Percentiles rank a stretch among this genome's conserved stretches.
These are phyloP conservation scores for Drosophila ustulata DNA, from an alignment of 2,888 invertebrate species.

Conservation along the genomic window DNA sequence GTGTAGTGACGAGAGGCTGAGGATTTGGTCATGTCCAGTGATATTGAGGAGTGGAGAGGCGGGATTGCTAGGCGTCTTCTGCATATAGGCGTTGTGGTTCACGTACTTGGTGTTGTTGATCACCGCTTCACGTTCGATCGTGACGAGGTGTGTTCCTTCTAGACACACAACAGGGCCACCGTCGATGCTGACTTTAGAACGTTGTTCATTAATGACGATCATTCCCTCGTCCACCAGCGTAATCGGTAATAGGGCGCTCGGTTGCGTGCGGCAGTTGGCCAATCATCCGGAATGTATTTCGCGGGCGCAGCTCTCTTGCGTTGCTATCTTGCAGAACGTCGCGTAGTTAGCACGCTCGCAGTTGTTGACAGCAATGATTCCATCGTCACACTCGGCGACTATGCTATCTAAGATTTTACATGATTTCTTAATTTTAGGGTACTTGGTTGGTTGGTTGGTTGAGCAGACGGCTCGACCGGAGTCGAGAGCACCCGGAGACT, in stretches of 20 bases:
- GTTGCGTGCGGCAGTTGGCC: not conserved
- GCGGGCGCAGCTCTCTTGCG: not conserved
- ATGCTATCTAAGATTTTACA: constrained; percentile 4
- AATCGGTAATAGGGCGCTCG: not conserved
- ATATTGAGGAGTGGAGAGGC: no score
- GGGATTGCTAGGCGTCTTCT: no score
- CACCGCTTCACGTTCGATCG: no score
- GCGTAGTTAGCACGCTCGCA: not conserved
- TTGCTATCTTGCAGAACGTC: not conserved
- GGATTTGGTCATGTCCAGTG: no score
- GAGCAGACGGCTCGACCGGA: no score
- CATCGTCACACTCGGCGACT: constrained; percentile 11
- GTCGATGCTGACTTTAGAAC: not conserved
- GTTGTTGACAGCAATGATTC: not conserved
- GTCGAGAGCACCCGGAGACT: no score
- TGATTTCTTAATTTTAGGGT: constrained; percentile 4
- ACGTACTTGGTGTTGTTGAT: no score
- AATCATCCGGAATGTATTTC: not conserved
- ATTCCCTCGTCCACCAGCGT: not conserved
- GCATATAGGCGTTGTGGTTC: no score
- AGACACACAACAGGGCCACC: no score
- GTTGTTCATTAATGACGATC: not conserved
- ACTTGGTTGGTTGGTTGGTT: no score
- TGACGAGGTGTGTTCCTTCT: no score
- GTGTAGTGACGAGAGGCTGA: no score